phyloP scores from a whole-genome alignment of 2,797 vertebrate species.

The Aplochiton taeniatus region DNA sequence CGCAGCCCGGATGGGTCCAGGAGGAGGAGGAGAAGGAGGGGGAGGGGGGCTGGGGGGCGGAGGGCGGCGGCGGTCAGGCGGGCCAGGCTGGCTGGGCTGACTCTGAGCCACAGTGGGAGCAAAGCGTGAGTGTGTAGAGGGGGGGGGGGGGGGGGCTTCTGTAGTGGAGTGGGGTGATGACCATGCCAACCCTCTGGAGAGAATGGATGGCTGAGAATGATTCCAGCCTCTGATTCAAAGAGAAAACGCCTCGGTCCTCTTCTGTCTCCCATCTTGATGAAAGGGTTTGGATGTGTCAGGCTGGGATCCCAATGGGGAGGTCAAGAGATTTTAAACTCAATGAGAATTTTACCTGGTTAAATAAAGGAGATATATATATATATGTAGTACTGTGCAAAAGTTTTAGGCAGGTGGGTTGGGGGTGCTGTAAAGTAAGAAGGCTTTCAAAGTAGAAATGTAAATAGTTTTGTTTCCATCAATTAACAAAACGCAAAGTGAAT shows the following conservation, averaged over 20 bases:
- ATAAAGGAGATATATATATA: too few relatives aligned
- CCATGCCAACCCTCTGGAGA: too few relatives aligned
- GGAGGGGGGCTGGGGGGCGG: not conserved
- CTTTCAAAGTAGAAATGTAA: too few relatives aligned
- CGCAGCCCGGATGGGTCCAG: constrained; percentile 52
- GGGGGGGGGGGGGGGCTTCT: not conserved
- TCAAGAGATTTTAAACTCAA: too few relatives aligned
- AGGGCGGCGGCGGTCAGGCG: not conserved
- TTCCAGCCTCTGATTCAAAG: too few relatives aligned
- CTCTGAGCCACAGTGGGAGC: not conserved
- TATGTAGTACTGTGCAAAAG: too few relatives aligned
- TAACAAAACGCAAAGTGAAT: too few relatives aligned
- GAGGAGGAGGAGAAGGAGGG: constrained; percentile 1
- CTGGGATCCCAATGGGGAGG: not conserved
- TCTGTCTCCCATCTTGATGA: constrained; percentile 12
- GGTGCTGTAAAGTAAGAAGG: too few relatives aligned
- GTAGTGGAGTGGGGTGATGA: not conserved
- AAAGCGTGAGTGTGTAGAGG: constrained; percentile 13
- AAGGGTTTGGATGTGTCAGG: not conserved
- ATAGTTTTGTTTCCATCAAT: too few relatives aligned
- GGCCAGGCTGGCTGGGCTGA: constrained; percentile 13
- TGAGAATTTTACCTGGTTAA: too few relatives aligned
- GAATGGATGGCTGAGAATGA: too few relatives aligned
- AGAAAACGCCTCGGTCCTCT: not conserved
- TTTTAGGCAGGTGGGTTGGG: too few relatives aligned